Evolutionary conservation across 2,113 vertebrate species (phyloP).

Genomic region (Ifrita kowaldi): DNA sequence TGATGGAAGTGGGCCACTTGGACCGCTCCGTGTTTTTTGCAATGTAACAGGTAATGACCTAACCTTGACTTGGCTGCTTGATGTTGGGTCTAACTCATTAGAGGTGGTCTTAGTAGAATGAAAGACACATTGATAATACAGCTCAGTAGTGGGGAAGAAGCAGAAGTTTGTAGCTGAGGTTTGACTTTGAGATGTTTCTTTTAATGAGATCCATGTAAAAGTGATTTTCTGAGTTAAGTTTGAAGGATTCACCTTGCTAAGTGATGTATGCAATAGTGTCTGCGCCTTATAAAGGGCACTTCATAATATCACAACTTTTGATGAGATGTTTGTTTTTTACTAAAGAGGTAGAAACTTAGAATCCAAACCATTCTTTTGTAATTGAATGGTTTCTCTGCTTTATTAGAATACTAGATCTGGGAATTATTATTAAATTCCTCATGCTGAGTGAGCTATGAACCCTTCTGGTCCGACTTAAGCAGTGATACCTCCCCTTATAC

Average conservation of each 20-base stretch:
- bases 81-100: not conserved
- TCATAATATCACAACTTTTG: not conserved
- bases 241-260: not conserved
- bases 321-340: not conserved
- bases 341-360: not conserved
- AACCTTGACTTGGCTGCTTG: not conserved
- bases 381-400: not conserved
- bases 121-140: not conserved
- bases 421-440: not conserved
- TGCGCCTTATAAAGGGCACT: not conserved
- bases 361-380: not conserved
- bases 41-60: constrained; percentile 89
- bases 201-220: not conserved
- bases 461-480: not conserved
- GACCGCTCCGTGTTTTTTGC: constrained; percentile 87
- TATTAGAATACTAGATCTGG: not conserved
- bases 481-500: not conserved
- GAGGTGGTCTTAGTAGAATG: not conserved
- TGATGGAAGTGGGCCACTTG: constrained; percentile 91
- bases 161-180: not conserved
- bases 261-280: not conserved
- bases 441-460: not conserved
- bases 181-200: not conserved
- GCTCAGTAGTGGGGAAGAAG: not conserved
- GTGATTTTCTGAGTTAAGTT: not conserved